Base-by-base conservation (phyloP, 64 coral and sea anemone species). In the Montipora capricornis region DNA sequence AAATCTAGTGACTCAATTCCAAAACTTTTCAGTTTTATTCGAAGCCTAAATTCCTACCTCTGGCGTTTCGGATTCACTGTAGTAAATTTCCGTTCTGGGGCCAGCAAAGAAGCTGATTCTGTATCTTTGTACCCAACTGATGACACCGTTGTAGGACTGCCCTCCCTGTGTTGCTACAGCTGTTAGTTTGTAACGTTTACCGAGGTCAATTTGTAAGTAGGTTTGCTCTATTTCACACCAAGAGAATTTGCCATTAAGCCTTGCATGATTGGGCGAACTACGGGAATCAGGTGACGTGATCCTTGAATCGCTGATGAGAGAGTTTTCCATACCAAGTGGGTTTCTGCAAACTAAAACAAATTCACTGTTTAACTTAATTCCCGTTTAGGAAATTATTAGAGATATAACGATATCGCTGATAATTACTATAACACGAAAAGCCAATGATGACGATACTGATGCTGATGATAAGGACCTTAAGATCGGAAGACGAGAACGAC, bases 141-240 rank as follows among this genome's bases (percentile, higher is more conserved):
- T 17, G 24, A 67, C 0, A 6, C 58, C 20, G 4, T 24, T n/a
- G 61, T 15, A 4, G 14, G 3, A 7, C 14, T 64, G 8, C 20
- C 88, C 78, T 78, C 88, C 88, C 75, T 90, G 88, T 44, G 88
- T 90, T 24, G 76, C 88, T 62, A 90, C 37, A 53, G 29, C 51
- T 14, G 88, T 90, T n/a, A 90, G 11, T 57, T 78, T 80, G 58
- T 70, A 80, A 22, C 49, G 20, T 80, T 68, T 90, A 17, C 58
- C 76, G 8, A 90, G 67, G 24, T 90, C 58, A 7, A 90, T 68
- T 47, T 90, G 47, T 24, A 89, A 74, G 2, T 77, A 26, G 10
- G 19, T 75, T 48, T 79, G 3, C 7, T 10, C 0, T 20, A 0
- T 16, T 59, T 76, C 13, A 51, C 88, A 90, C 88, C 88, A 90